These are phyloP conservation scores for Prunella fulvescens DNA, from an alignment of 2,113 vertebrate species.

Conservation along the genomic window DNA sequence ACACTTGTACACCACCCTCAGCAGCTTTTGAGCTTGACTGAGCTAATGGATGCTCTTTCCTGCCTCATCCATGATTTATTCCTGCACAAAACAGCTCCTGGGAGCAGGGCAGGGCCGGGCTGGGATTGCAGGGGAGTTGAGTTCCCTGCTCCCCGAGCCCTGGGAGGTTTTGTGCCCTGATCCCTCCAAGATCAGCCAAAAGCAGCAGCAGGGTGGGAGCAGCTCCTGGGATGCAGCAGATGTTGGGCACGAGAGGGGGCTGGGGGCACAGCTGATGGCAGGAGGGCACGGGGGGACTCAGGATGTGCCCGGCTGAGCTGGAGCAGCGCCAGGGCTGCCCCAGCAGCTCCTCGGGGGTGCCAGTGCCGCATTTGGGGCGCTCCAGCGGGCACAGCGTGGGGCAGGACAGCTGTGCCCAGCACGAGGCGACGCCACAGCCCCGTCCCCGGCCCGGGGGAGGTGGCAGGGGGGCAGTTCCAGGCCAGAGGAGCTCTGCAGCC, in stretches of 20 bases:
- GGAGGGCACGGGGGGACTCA: neutral
- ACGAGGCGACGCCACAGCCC: neutral
- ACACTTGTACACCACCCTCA: neutral
- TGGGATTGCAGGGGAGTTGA: rapidly evolving
- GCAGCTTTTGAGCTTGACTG: neutral
- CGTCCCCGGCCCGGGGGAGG: neutral
- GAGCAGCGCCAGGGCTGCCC: neutral
- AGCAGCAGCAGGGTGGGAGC: neutral
- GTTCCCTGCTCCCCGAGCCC: rapidly evolving
- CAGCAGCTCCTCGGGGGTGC: neutral
- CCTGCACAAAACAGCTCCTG: neutral
- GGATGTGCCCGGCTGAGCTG: neutral
- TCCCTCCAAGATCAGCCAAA: neutral
- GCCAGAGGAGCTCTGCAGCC: rapidly evolving
- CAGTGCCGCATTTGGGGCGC: rapidly evolving
- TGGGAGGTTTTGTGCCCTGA: rapidly evolving
- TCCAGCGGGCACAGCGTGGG: rapidly evolving
- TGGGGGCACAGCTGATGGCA: rapidly evolving
- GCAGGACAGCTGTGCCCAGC: neutral
- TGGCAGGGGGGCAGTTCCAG: neutral
- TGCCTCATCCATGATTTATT: rapidly evolving
- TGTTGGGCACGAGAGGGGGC: neutral
- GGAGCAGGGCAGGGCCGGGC: neutral
- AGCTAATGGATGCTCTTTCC: neutral
- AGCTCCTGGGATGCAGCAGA: too few relatives aligned